Conservation (phyloP, 2,888 invertebrate species). For the Lottia scabra region DNA sequence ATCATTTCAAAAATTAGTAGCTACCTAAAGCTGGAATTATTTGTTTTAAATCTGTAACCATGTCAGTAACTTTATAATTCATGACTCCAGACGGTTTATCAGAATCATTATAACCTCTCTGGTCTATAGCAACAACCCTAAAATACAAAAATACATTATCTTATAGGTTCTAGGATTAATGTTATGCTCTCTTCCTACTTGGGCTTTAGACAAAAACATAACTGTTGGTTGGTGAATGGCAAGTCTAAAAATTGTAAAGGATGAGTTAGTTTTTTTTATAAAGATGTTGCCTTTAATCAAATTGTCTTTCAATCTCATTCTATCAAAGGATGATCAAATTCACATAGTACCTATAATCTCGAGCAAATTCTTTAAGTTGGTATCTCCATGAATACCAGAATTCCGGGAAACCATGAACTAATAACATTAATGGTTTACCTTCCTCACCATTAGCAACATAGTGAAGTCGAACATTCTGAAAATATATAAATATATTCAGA, state of each 20-base stretch:
- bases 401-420: slow-evolving; percentile 82
- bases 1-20: too few relatives aligned
- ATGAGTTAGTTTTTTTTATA: too few relatives aligned
- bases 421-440: slow-evolving; percentile 77
- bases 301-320: too few relatives aligned
- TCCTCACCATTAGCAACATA: slow-evolving; percentile 78
- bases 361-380: slow-evolving; percentile 77
- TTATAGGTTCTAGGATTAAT: too few relatives aligned
- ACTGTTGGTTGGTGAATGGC: too few relatives aligned
- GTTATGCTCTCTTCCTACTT: too few relatives aligned
- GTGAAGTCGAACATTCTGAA: slow-evolving; percentile 79
- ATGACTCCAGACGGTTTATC: slow-evolving; percentile 77
- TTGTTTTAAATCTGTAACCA: slow-evolving; percentile 77
- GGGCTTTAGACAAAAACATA: too few relatives aligned
- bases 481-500: neutral
- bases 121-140: slow-evolving; percentile 82
- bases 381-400: slow-evolving; percentile 84
- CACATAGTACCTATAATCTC: slow-evolving; percentile 56
- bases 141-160: slow-evolving; percentile 8
- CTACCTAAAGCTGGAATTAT: slow-evolving; percentile 75
- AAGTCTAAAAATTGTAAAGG: too few relatives aligned
- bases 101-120: slow-evolving; percentile 83
- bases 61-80: slow-evolving; percentile 75
- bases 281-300: too few relatives aligned
- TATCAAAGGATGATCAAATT: too few relatives aligned